Base-by-base conservation (phyloP, 2,113 vertebrate species). In the Lutjanus erythropterus region DNA sequence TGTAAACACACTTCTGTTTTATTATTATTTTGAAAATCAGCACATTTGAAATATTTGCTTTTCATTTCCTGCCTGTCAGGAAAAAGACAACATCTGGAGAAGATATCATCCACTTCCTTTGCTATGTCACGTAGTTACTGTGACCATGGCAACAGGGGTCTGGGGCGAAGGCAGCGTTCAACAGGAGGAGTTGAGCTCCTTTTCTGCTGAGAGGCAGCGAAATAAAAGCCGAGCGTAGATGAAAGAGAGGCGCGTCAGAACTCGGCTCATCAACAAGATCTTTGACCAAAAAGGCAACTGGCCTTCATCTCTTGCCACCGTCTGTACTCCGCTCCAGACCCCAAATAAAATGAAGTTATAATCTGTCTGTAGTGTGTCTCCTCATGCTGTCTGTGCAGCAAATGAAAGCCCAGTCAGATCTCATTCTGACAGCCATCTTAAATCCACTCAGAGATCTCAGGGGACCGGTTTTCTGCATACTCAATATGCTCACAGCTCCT, bases 401-500 rank as follows among this genome's bases (percentile, higher is more conserved):
- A 80, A 80, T 52, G 44, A 78, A 75, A 83, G 65, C 74, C 31
- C 23, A 16, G 68, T 89, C 83, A 87, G 75, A 83, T 76, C 66
- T 85, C 50, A n/a, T 29, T 74, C 85, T 89, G 85, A 91, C 85
- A 88, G 84, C 88, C 88, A 91, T 92, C 90, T 94, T 89, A 86
- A 91, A 90, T 81, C 87, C 90, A 88, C 91, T 90, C 86, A 86
- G 76, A 78, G 75, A 88, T 95, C 95, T 94, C 95, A 80, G 85
- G 94, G 94, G 95, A 95, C 91, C 85, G 75, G 89, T 94, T 89
- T 93, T 92, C 69, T 78, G 88, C 95, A 93, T 60, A 86, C 93
- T 95, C 94, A 94, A 92, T 94, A 92, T 92, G 94, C 91, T 93
- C 93, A 87, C 86, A 86, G 85, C 91, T 93, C 92, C 89, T 94